Conservation (phyloP, 1,140 invertebrate genomes). For the Drosophila kikkawai region DNA sequence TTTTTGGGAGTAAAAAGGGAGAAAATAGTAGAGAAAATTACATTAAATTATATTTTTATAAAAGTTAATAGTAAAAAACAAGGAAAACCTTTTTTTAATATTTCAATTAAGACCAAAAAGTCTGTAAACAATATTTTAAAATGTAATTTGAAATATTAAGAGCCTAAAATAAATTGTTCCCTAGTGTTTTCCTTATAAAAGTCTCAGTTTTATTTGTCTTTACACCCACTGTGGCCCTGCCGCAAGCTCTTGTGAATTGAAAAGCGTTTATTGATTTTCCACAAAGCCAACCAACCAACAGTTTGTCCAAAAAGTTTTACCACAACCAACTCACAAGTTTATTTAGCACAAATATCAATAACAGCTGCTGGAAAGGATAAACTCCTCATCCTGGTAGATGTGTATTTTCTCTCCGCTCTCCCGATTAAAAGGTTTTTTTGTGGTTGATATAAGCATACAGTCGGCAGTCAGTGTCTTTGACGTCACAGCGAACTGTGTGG, state of each 20-base stretch:
- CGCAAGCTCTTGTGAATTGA: slow-evolving; percentile 19
- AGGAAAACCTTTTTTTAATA: too few relatives aligned
- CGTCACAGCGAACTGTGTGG: slow-evolving; percentile 52
- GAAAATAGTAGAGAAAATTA: too few relatives aligned
- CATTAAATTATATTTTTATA: too few relatives aligned
- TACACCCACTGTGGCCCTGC: slow-evolving; percentile 48
- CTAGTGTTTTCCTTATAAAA: background rate
- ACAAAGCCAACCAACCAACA: slow-evolving; percentile 20
- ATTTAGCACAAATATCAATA: slow-evolving; percentile 31
- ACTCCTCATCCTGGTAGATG: background rate
- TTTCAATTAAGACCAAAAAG: too few relatives aligned
- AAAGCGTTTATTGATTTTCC: slow-evolving; percentile 72
- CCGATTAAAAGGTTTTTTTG: background rate
- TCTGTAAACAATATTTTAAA: background rate
- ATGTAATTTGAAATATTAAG: rapidly evolving
- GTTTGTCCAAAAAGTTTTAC: slow-evolving; percentile 18
- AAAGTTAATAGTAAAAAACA: too few relatives aligned
- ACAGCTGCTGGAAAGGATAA: slow-evolving; percentile 14
- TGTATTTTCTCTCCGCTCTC: background rate
- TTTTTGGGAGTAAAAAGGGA: too few relatives aligned
- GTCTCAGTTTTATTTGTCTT: background rate
- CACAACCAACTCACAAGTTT: slow-evolving; percentile 22
- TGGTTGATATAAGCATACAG: slow-evolving; percentile 43
- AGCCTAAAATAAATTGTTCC: background rate
- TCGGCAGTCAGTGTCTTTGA: slow-evolving; percentile 67